Percentiles rank a stretch among this genome's conserved stretches.
phyloP scores from a whole-genome alignment of 53 echinoderm and acorn worm species.

The Holothuria leucospilota region DNA sequence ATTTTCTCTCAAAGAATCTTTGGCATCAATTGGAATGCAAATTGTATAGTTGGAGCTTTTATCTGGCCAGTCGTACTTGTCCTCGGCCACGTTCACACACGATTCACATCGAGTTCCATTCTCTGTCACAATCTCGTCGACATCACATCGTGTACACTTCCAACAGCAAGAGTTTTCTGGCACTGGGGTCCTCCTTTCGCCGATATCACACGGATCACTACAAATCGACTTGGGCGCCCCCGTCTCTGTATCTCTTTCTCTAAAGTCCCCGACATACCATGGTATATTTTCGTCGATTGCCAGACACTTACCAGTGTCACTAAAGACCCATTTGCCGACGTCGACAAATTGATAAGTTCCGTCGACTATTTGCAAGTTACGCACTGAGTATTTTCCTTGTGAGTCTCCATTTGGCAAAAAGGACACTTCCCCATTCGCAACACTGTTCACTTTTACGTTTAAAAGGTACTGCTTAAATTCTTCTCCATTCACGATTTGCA shows the following conservation, averaged over 20 bases:
- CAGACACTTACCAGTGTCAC: conserved; percentile 40
- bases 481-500: conserved; percentile 61
- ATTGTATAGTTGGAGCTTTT: conserved; percentile 36
- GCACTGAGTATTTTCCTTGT: conserved; percentile 73
- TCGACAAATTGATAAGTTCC: conserved; percentile 62
- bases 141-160: conserved; percentile 77
- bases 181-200: conserved; percentile 69
- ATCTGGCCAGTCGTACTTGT: conserved; percentile 73
- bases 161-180: conserved; percentile 90
- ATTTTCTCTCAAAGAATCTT: conserved; percentile 67
- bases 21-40: conserved; percentile 66
- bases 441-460: conserved; percentile 61
- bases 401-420: conserved; percentile 77
- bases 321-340: conserved; percentile 78
- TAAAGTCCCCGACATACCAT: conserved; percentile 71
- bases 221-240: conserved; percentile 85
- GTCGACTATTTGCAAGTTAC: conserved; percentile 72
- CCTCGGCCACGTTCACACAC: conserved; percentile 62
- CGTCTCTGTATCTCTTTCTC: conserved; percentile 41
- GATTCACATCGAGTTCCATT: conserved; percentile 77
- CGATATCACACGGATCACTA: conserved; percentile 75
- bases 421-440: conserved; percentile 73
- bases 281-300: conserved; percentile 40
- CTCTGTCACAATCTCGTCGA: conserved; percentile 71
- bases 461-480: conserved; percentile 61